Evolutionary conservation across 2,888 invertebrate species (phyloP).

Genomic region (Cyrtodaria siliqua): DNA sequence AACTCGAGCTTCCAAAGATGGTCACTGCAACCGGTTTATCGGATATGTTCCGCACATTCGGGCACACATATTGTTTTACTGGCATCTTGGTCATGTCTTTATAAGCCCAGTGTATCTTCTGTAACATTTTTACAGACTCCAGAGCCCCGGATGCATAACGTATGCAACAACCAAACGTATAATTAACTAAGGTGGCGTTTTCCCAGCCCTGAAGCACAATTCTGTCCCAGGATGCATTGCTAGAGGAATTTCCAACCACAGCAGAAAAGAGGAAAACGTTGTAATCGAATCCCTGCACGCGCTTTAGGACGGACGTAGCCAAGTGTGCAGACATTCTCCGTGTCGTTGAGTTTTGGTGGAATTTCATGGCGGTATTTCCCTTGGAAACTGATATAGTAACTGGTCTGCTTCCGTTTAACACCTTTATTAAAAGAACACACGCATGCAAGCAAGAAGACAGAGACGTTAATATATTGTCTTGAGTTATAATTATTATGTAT

Average conservation of each 20-base stretch:
- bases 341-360: no score
- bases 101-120: slow-evolving; percentile 42
- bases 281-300: slow-evolving; percentile 24
- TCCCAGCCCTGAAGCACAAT: slow-evolving; percentile 48
- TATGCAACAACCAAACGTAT: slow-evolving; percentile 44
- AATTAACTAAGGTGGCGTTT: slow-evolving; percentile 22
- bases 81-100: slow-evolving; percentile 6
- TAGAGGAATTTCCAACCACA: slow-evolving; percentile 48
- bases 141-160: slow-evolving; percentile 29
- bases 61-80: slow-evolving; percentile 48
- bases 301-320: slow-evolving; percentile 12
- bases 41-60: slow-evolving; percentile 7
- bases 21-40: slow-evolving; percentile 22
- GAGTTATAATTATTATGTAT: no score
- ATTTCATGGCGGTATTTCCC: no score
- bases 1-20: slow-evolving; percentile 2
- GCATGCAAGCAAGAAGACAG: no score
- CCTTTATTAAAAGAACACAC: no score
- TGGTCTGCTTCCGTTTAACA: no score
- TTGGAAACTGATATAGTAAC: no score
- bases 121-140: slow-evolving; percentile 2
- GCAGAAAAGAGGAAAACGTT: slow-evolving; percentile 54
- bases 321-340: no score
- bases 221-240: slow-evolving; percentile 29
- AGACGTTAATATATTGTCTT: no score